Evolutionary conservation across 2,888 invertebrate genomes (phyloP).

Genomic region (Drosophila flavopinicola): DNA sequence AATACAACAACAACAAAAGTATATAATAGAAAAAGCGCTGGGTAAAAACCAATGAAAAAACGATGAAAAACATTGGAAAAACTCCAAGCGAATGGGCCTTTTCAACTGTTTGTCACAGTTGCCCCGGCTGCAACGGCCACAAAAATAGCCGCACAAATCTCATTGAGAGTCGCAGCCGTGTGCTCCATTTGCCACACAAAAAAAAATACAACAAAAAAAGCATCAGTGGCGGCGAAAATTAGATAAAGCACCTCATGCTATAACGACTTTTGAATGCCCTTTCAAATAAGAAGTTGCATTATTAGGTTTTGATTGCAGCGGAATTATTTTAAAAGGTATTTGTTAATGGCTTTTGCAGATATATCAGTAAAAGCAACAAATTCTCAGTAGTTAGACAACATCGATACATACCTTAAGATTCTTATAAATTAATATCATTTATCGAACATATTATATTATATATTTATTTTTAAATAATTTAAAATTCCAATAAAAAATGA

Average conservation of each 20-base stretch:
- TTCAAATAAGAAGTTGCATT: background rate
- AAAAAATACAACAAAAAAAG: constrained; percentile 9
- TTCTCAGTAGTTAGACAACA: too few species aligned
- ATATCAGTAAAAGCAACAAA: too few species aligned
- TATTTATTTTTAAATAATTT: too few species aligned
- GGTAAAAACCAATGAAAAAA: constrained; percentile 26
- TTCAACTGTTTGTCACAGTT: constrained; percentile 72
- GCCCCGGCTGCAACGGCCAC: constrained; percentile 61
- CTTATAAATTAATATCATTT: too few species aligned
- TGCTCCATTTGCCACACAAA: constrained; percentile 61
- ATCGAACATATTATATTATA: too few species aligned
- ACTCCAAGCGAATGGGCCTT: constrained; percentile 65
- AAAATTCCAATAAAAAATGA: too few species aligned
- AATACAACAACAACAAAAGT: constrained; percentile 13
- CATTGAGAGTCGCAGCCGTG: constrained; percentile 67
- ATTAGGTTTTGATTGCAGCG: background rate
- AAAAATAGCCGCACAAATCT: constrained; percentile 77
- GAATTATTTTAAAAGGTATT: background rate
- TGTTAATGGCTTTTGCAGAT: background rate
- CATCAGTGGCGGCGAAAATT: constrained; percentile 19
- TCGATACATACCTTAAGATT: too few species aligned
- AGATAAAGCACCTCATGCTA: background rate
- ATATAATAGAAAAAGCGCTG: constrained; percentile 35
- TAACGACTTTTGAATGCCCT: constrained; percentile 32
- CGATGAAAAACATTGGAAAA: constrained; percentile 60